These are phyloP conservation scores for Heliangelus exortis DNA, from an alignment of 2,797 vertebrate species.

Conservation along the genomic window DNA sequence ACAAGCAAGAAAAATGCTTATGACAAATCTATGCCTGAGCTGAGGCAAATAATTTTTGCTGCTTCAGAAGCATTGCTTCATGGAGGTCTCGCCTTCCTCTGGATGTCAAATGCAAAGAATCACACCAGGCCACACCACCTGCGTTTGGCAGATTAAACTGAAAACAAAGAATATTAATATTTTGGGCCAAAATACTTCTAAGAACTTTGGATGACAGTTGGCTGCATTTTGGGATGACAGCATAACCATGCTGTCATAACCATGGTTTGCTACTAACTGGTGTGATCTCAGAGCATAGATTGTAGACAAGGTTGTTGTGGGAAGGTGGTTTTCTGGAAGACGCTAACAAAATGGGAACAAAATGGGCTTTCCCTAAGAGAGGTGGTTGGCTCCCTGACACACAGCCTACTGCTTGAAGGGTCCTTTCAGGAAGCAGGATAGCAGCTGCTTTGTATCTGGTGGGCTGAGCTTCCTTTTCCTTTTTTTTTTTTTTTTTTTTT, in stretches of 20 bases:
- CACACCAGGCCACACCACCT: background rate
- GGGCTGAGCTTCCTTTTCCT: background rate
- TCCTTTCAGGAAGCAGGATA: background rate
- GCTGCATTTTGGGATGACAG: background rate
- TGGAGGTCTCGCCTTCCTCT: rapidly evolving
- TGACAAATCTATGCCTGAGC: background rate
- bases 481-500: background rate
- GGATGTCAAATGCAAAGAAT: rapidly evolving
- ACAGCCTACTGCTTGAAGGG: background rate
- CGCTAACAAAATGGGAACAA: background rate
- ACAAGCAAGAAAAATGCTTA: background rate
- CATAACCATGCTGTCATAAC: too few species aligned
- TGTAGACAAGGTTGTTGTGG: background rate
- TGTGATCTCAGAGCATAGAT: background rate
- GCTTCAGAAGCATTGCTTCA: background rate
- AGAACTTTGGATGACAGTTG: background rate
- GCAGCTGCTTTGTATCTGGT: background rate
- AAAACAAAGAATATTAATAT: background rate
- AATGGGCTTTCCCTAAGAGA: background rate
- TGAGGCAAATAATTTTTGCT: background rate
- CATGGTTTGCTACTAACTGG: background rate
- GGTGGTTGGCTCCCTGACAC: background rate
- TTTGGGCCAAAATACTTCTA: background rate
- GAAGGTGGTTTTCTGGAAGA: background rate
- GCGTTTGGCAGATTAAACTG: background rate